Evolutionary conservation across 2,888 invertebrate genomes (phyloP).

Genomic region (Xanthorhoe designata): DNA sequence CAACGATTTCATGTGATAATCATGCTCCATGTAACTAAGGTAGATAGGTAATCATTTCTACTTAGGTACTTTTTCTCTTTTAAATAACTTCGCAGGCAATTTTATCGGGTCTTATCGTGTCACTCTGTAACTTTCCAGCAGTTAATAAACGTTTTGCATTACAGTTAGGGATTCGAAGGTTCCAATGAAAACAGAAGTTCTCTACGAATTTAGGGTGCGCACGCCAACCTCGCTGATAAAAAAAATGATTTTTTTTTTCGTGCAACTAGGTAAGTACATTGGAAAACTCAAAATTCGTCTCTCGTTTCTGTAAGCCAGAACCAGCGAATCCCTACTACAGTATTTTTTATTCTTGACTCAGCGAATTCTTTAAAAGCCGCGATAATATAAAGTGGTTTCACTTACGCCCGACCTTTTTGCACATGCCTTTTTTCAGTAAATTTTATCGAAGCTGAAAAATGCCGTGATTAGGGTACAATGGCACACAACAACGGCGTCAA

Average conservation of each 20-base stretch:
- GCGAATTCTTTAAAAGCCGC: slow-evolving; percentile 37
- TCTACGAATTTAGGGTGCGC: no score
- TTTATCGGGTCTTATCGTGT: slow-evolving; percentile 60
- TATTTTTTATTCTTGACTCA: slow-evolving; percentile 58
- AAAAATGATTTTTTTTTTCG: no score
- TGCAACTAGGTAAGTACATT: no score
- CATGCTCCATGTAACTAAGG: slow-evolving; percentile 51
- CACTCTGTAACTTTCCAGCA: slow-evolving; percentile 63
- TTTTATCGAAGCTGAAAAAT: slow-evolving; percentile 46
- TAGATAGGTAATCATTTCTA: slow-evolving; percentile 56
- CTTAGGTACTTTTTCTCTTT: slow-evolving; percentile 49
- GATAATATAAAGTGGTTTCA: slow-evolving; percentile 37
- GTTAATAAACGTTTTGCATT: slow-evolving; percentile 70
- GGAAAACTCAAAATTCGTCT: no score
- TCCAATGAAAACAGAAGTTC: no score
- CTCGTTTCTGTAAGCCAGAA: no score
- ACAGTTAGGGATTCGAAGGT: slow-evolving; percentile 32
- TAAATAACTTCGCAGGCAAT: slow-evolving; percentile 63
- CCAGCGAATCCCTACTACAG: slow-evolving; percentile 30
- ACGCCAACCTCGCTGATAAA: no score
- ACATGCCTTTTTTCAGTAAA: slow-evolving; percentile 26
- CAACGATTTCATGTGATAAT: slow-evolving; percentile 42
- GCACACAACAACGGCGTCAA: slow-evolving; percentile 53
- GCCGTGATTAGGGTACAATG: slow-evolving; percentile 54
- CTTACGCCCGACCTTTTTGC: slow-evolving; percentile 28